A percentile compares a stretch with the other conserved stretches of the same genome.
Evolutionary conservation across 2,888 invertebrate genomes (phyloP).

Genomic region (Diabrotica balteata): DNA sequence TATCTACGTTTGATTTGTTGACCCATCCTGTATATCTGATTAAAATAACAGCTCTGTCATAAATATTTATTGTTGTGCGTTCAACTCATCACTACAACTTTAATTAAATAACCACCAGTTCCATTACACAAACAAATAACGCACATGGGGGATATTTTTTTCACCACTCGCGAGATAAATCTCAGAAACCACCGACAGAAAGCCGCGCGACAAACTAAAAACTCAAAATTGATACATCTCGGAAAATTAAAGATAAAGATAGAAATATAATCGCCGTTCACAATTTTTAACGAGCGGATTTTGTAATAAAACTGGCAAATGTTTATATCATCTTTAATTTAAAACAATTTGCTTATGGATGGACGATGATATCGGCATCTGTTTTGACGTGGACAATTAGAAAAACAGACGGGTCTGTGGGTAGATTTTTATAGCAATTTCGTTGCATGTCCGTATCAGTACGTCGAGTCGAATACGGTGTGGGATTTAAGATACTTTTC

Average conservation of each 20-base stretch:
- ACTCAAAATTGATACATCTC: not conserved
- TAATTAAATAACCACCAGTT: no score
- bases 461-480: no score
- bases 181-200: not conserved
- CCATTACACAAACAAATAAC: no score
- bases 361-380: slow-evolving; percentile 24
- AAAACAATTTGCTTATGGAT: slow-evolving; percentile 27
- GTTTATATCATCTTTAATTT: slow-evolving; percentile 31
- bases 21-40: no score
- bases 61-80: no score
- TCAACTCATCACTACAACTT: no score
- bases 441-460: no score
- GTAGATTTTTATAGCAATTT: not conserved
- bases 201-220: slow-evolving; percentile 5
- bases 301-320: slow-evolving; percentile 9
- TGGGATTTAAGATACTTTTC: no score
- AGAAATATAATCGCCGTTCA: slow-evolving; percentile 13
- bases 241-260: slow-evolving; percentile 8
- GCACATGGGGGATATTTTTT: not conserved
- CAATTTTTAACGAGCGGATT: slow-evolving; percentile 7
- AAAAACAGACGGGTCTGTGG: slow-evolving; percentile 12
- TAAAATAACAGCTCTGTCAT: no score
- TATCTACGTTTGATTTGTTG: no score
- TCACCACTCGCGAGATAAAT: not conserved
- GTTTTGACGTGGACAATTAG: slow-evolving; percentile 25